Evolutionary conservation across 2,888 invertebrate species (phyloP).

Genomic region (Hartigia nigra): DNA sequence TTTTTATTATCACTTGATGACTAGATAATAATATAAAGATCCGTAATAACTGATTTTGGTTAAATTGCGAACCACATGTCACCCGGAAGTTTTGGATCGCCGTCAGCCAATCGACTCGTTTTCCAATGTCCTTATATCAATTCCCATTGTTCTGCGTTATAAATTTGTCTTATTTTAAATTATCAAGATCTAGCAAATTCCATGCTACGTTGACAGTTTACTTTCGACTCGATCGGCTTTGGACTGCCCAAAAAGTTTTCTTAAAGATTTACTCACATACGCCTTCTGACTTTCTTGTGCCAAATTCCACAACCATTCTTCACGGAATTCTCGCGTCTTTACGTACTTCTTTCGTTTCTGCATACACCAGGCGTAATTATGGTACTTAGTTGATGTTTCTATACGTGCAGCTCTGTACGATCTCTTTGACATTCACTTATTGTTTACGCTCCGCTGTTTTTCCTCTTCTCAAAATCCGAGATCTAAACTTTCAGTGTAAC

Average conservation of each 20-base stretch:
- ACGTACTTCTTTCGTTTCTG: background rate
- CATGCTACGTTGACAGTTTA: background rate
- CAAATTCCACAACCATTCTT: background rate
- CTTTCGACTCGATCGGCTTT: background rate
- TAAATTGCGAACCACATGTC: conserved; percentile 13
- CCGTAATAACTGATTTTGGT: conserved; percentile 58
- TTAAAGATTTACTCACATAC: background rate
- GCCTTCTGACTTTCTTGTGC: background rate
- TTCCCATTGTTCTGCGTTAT: background rate
- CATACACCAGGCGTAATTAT: background rate
- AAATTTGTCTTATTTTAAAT: background rate
- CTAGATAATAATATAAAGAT: conserved; percentile 66
- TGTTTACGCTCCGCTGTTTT: background rate
- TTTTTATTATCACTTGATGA: conserved; percentile 65
- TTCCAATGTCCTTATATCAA: background rate
- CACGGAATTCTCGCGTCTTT: background rate
- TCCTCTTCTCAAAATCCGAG: background rate
- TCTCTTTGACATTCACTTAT: background rate
- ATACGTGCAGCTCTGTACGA: background rate
- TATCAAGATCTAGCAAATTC: background rate
- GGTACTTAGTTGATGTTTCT: background rate
- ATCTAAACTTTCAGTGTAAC: background rate
- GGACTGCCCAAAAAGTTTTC: background rate
- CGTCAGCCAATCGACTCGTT: background rate
- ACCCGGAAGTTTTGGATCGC: background rate